Conservation (phyloP, 2,113 vertebrate species). For the Lampris megalopsis region DNA sequence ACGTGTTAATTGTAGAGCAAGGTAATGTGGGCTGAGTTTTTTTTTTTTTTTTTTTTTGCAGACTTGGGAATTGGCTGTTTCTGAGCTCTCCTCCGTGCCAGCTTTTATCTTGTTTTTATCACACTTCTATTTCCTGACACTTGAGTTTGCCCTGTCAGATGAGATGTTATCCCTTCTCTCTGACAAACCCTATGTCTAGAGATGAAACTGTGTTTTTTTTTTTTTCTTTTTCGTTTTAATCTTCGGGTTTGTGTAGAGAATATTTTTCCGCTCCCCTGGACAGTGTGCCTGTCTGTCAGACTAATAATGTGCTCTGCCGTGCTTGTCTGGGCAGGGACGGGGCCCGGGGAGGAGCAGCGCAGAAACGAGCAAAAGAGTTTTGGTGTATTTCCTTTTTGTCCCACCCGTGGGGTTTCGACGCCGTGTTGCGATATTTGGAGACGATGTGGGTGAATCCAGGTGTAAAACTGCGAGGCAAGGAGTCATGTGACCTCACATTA, state of each 20-base stretch:
- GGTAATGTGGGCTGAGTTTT: conserved; percentile 6
- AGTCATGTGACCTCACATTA: conserved; percentile 26
- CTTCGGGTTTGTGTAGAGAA: background rate
- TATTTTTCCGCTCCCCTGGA: conserved; percentile 31
- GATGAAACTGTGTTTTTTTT: background rate
- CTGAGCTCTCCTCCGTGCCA: background rate
- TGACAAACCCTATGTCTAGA: background rate
- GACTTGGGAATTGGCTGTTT: background rate
- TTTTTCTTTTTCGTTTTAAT: background rate
- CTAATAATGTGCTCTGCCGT: conserved; percentile 2
- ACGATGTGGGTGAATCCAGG: conserved; percentile 20
- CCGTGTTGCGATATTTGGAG: background rate
- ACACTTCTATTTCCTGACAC: conserved; percentile 1
- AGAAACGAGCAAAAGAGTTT: background rate
- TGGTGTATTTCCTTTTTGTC: background rate
- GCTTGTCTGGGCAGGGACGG: conserved; percentile 1
- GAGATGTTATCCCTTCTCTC: conserved; percentile 10
- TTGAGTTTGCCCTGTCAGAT: conserved; percentile 17
- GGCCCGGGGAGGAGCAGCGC: background rate
- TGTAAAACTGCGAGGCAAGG: conserved; percentile 1
- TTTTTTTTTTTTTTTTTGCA: background rate
- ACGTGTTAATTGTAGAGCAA: background rate
- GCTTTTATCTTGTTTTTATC: conserved; percentile 2
- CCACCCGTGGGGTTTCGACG: background rate
- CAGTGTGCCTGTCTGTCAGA: conserved; percentile 34